Base-by-base conservation (phyloP, 2,888 invertebrate species). In the Scrobipalpa atriplicella region DNA sequence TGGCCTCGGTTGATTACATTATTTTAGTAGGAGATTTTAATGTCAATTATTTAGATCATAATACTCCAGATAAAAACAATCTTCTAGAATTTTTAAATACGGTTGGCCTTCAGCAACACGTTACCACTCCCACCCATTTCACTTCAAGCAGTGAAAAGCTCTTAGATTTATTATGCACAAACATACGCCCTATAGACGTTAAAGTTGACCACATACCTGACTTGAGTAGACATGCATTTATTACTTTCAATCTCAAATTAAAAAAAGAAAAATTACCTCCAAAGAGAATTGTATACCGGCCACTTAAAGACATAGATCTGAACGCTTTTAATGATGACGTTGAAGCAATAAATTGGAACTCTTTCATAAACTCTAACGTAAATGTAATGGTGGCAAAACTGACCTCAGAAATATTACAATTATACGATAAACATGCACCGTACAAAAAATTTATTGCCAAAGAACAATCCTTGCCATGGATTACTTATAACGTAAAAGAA, bases 1-100 rank as follows among this genome's bases (percentile, higher is more conserved):
- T 62, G 11, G 16, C 9, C 1, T 9, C 18, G 2, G 39, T 9
- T 18, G 19, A 62, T 18, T 6, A 62, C 16, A 43, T 43, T 0
- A 11, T 62, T 3, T 41, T 62, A 18, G 2, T 62, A 2, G 62
- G 62, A 2, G 62, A 62, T 43, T 62, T 62, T 43, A 62, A 62
- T 11, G 41, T 62, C 9, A 19, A 62, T 43, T 19, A 9, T 3
- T 19, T 41, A 13, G 19, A 19, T 8, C 21, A 2, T 43, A 5
- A 41, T 41, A 8, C 11, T 11, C 1, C 62, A 9, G 19, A 62
- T 18, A 10, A 5, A 2, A 43, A 19, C 13, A 62, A 62, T 19
- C 19, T 62, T 18, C 9, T 13, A 13, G 19, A 3, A 19, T 62
- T 62, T 62, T 19, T 62, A 19, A 18, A 43, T 8, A 41, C 41